Percentiles rank a stretch among this genome's conserved stretches.
Conservation (phyloP, 1,140 invertebrate species). For the Cydia pomonella region DNA sequence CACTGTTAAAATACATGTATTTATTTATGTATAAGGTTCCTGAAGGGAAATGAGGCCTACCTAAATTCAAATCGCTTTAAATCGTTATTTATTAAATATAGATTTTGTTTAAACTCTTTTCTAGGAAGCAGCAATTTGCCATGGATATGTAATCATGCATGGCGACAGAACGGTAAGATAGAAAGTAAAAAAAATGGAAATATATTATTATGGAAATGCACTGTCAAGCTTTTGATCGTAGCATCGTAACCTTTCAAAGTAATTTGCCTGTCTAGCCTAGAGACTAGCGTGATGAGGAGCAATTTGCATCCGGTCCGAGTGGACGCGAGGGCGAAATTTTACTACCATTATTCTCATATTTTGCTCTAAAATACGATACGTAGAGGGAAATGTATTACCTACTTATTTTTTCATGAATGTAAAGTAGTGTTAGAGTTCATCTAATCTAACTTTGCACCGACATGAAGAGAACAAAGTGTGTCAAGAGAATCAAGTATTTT, state of each 20-base stretch:
- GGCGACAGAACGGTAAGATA: too few species aligned
- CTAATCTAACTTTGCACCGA: not conserved
- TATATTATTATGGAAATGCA: conserved; percentile 17
- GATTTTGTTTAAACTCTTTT: too few species aligned
- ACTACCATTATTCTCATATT: conserved; percentile 28
- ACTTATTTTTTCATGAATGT: not conserved
- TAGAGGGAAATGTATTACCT: not conserved
- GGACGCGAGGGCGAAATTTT: conserved; percentile 14
- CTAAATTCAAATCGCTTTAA: too few species aligned
- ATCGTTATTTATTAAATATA: too few species aligned
- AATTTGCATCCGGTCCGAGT: conserved; percentile 18
- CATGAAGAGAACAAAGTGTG: too few species aligned
- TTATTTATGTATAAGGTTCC: too few species aligned
- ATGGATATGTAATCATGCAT: too few species aligned
- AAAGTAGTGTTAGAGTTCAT: not conserved
- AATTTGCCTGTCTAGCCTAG: not conserved
- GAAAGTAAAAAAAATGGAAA: too few species aligned
- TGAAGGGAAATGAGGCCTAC: too few species aligned
- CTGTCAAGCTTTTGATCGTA: not conserved
- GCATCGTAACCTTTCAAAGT: conserved; percentile 16
- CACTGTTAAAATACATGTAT: too few species aligned
- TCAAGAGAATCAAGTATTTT: too few species aligned
- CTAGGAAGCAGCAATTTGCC: too few species aligned
- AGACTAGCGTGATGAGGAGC: conserved; percentile 13
- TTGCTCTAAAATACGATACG: not conserved